Percentiles rank a stretch among this genome's conserved stretches.
Evolutionary conservation across 2,888 invertebrate species (phyloP).

Genomic region (Eremobia ochroleuca): DNA sequence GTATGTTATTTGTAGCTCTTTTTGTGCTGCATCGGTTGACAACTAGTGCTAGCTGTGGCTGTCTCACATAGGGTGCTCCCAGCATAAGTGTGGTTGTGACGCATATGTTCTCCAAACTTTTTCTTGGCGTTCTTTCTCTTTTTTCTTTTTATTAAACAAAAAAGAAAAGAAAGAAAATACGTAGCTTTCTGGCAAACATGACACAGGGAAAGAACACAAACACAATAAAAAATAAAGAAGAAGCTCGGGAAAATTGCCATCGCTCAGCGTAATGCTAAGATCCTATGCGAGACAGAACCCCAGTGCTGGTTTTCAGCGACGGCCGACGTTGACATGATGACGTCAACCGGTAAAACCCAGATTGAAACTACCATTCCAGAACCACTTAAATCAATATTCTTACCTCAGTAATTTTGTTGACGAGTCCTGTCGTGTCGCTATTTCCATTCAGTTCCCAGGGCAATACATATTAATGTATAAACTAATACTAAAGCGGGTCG

Average conservation of each 20-base stretch:
- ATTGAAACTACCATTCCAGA: background rate
- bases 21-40: too few species aligned
- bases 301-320: background rate
- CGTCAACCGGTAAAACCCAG: background rate
- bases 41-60: too few species aligned
- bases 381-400: slow-evolving; percentile 9
- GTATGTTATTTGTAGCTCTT: too few species aligned
- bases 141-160: too few species aligned
- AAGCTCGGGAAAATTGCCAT: background rate
- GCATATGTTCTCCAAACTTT: too few species aligned
- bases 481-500: slow-evolving; percentile 40
- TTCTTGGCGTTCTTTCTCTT: too few species aligned
- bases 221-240: background rate
- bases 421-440: slow-evolving; percentile 5
- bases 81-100: too few species aligned
- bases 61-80: too few species aligned
- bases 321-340: background rate
- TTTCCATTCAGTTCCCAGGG: slow-evolving; percentile 21
- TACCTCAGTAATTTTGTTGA: background rate
- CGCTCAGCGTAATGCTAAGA: background rate
- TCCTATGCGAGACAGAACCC: too few species aligned
- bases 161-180: too few species aligned
- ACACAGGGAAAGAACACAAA: background rate
- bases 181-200: background rate
- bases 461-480: slow-evolving; percentile 36